Evolutionary conservation across 1,140 invertebrate species (phyloP).

Genomic region (Brachionus asplanchnoidis): DNA sequence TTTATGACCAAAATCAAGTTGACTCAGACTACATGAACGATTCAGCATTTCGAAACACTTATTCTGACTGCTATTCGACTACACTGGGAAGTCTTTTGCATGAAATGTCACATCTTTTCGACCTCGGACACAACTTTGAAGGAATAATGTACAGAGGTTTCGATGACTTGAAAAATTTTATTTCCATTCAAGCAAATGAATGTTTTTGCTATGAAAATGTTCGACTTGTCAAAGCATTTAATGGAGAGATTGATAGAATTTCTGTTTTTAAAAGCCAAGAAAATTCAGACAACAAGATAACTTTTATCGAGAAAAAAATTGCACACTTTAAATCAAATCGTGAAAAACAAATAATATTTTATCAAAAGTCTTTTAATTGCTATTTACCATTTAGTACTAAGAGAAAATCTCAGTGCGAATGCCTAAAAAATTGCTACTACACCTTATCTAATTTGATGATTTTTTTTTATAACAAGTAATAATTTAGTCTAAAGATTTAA

Average conservation of each 20-base stretch:
- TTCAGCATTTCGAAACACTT: conserved; percentile 69
- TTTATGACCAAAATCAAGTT: conserved; percentile 63
- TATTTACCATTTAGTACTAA: too few species aligned
- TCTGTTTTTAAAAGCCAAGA: background rate
- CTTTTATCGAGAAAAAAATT: background rate
- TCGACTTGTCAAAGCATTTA: background rate
- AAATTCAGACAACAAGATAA: background rate
- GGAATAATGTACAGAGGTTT: conserved; percentile 92
- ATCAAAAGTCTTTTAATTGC: background rate
- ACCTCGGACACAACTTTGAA: conserved; percentile 79
- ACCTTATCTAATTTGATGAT: background rate
- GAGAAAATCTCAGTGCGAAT: background rate
- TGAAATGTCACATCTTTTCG: conserved; percentile 88
- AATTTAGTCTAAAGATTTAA: background rate
- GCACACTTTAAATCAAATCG: background rate
- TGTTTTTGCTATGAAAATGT: background rate
- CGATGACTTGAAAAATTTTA: conserved; percentile 72
- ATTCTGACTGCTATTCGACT: conserved; percentile 80
- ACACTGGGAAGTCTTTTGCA: conserved; percentile 86
- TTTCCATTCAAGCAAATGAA: conserved; percentile 59
- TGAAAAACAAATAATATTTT: background rate
- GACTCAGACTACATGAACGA: conserved; percentile 76
- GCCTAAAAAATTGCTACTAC: background rate
- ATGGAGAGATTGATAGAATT: background rate
- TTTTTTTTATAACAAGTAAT: conserved; percentile 27